A percentile compares a stretch with the other conserved stretches of the same genome.
phyloP scores from a whole-genome alignment of 1,140 invertebrate species.

The Rhagoletis zephyria region DNA sequence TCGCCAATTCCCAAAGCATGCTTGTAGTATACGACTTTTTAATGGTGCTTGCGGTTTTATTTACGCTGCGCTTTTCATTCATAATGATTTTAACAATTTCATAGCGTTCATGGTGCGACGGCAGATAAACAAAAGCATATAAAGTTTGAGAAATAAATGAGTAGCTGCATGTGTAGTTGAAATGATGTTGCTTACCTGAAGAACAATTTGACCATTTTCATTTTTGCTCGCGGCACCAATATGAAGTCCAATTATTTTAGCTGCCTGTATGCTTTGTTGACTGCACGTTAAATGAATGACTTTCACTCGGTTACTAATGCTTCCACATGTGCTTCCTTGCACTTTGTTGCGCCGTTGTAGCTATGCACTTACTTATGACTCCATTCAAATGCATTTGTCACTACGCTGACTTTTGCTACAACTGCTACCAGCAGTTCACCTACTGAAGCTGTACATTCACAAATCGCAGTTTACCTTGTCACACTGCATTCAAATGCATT shows the following conservation, averaged over 20 bases:
- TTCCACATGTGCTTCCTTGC: neutral
- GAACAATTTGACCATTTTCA: constrained; percentile 56
- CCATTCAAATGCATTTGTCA: neutral
- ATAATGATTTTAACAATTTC: neutral
- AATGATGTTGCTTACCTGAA: constrained; percentile 54
- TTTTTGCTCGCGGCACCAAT: constrained; percentile 24
- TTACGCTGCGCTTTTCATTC: constrained; percentile 8
- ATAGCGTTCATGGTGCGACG: neutral
- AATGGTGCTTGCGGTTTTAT: neutral
- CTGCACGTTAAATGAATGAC: neutral
- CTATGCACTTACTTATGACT: neutral
- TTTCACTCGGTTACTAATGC: neutral
- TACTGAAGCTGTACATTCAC: neutral
- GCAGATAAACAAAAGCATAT: neutral
- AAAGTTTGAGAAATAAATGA: neutral
- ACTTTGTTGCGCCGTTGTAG: neutral
- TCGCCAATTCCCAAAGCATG: neutral
- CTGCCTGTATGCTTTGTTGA: neutral
- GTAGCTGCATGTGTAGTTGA: too few relatives aligned
- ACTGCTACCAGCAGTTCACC: too few relatives aligned
- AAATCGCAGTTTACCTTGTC: neutral
- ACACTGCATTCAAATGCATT: constrained; percentile 29
- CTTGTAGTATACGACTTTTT: neutral
- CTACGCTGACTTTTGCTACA: neutral
- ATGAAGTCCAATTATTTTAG: neutral